phyloP scores from a whole-genome alignment of 2,888 invertebrate species.

The Tineola bisselliella region DNA sequence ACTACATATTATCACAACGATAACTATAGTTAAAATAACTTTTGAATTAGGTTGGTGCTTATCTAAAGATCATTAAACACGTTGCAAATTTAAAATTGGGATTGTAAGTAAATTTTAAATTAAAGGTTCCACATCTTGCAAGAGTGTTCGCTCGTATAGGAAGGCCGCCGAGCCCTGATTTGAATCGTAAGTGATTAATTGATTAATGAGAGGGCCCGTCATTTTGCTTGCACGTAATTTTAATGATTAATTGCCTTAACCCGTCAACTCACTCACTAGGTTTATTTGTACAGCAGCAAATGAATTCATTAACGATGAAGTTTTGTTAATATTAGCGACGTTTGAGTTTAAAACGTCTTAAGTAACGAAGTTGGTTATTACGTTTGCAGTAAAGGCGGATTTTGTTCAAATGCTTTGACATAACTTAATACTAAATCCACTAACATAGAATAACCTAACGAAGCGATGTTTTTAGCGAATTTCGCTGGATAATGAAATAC shows the following conservation, averaged over 20 bases:
- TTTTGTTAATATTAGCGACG: conserved; percentile 11
- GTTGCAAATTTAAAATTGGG: not conserved
- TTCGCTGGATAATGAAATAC: too few relatives aligned
- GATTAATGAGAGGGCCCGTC: conserved; percentile 44
- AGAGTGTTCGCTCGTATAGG: not conserved
- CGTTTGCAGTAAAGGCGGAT: not conserved
- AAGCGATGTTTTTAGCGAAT: not conserved
- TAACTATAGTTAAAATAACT: too few relatives aligned
- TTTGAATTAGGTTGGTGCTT: too few relatives aligned
- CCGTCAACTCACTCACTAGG: not conserved
- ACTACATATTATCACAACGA: too few relatives aligned
- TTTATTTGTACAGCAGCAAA: conserved; percentile 13
- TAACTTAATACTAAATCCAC: not conserved
- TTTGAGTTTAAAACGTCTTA: conserved; percentile 11
- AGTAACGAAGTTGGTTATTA: not conserved
- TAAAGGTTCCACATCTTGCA: not conserved
- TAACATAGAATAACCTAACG: not conserved
- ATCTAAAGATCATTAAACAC: too few relatives aligned
- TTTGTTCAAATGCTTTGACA: not conserved
- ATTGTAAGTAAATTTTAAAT: not conserved
- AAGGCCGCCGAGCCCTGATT: not conserved
- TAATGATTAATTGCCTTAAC: conserved; percentile 44
- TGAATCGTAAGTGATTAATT: conserved; percentile 57
- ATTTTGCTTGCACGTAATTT: conserved; percentile 42
- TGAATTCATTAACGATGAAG: conserved; percentile 13